Conservation (phyloP, 2,797 vertebrate species). For the Sebastes itinus region DNA sequence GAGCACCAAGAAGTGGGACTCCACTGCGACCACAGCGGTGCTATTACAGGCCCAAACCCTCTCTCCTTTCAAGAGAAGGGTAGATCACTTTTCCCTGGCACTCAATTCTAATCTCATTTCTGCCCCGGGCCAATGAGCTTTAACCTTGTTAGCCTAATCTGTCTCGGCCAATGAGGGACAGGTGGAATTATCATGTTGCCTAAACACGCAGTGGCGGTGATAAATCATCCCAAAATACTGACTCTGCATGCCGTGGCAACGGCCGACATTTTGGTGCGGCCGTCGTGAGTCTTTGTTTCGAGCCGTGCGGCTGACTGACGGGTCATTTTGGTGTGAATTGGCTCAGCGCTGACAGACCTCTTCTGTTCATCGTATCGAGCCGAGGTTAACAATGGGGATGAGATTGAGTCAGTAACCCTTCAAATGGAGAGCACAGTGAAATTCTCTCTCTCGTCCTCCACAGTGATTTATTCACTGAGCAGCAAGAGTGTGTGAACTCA, state of each 20-base stretch:
- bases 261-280: conserved; percentile 44
- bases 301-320: conserved; percentile 57
- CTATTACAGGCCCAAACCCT: conserved; percentile 76
- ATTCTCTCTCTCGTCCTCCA: conserved; percentile 36
- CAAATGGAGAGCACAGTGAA: conserved; percentile 33
- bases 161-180: conserved; percentile 73
- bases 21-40: conserved; percentile 75
- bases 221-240: conserved; percentile 68
- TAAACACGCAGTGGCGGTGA: conserved; percentile 66
- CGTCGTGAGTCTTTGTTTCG: conserved; percentile 39
- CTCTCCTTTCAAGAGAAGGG: conserved; percentile 81
- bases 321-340: conserved; percentile 51
- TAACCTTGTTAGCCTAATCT: conserved; percentile 81
- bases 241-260: not conserved
- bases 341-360: conserved; percentile 51
- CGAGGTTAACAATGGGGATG: conserved; percentile 48
- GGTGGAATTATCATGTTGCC: conserved; percentile 73
- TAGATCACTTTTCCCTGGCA: conserved; percentile 81
- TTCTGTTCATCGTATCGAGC: conserved; percentile 54
- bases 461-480: conserved; percentile 59
- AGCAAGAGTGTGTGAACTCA: conserved; percentile 40
- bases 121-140: conserved; percentile 75
- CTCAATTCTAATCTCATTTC: conserved; percentile 85
- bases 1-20: conserved; percentile 79
- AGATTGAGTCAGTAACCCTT: conserved; percentile 50